Evolutionary conservation across 2,797 vertebrate genomes (phyloP).

Genomic region (Forpus xanthops): DNA sequence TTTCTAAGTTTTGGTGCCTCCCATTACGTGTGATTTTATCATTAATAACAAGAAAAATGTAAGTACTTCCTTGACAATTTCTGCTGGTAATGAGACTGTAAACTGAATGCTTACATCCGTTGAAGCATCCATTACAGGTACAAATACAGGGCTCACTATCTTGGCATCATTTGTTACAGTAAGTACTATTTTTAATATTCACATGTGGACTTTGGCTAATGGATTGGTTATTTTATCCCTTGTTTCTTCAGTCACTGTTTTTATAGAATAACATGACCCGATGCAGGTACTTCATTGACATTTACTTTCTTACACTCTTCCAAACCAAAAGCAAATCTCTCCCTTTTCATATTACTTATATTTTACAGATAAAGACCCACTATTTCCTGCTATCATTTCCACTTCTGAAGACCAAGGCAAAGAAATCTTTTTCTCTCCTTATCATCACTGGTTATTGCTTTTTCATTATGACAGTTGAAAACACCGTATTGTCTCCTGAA

Average conservation of each 20-base stretch:
- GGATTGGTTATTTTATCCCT: background rate
- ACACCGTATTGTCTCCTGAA: background rate
- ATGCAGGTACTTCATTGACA: background rate
- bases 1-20: background rate
- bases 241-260: slow-evolving; percentile 13
- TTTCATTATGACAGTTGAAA: background rate
- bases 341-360: background rate
- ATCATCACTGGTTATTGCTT: background rate
- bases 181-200: slow-evolving; percentile 9
- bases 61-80: slow-evolving; percentile 18
- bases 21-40: background rate
- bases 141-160: background rate
- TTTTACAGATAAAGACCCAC: background rate
- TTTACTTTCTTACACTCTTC: background rate
- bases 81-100: background rate
- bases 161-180: background rate
- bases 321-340: background rate
- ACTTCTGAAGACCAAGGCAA: background rate
- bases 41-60: background rate
- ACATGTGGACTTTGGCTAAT: slow-evolving; percentile 3
- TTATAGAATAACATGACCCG: background rate
- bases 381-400: background rate
- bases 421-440: background rate
- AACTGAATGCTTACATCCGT: background rate
- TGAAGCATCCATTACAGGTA: background rate